Base-by-base conservation (phyloP, 2,797 vertebrate genomes). In the Brachyrhaphis roseni region DNA sequence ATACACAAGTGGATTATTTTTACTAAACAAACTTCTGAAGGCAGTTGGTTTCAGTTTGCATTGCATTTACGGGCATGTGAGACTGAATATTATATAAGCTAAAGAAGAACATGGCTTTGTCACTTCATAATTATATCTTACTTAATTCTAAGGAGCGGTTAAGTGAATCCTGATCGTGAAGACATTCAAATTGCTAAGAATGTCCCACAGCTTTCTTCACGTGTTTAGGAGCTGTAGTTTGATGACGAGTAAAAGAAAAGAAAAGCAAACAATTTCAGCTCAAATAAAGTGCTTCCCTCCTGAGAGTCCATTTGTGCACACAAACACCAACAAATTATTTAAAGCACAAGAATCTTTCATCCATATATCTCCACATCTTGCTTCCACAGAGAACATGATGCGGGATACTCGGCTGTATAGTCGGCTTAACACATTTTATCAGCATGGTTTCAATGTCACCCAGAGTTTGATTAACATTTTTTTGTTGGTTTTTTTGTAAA, bases 401-500 rank as follows among this genome's bases (percentile, higher is more conserved):
- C 28, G 20, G 8, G 82, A 41, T 34, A 46, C 64, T 45, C 18
- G 31, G 45, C 81, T 43, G 31, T 46, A 53, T 5, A n/a, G 26
- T 41, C 13, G 59, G 49, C 34, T 47, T 55, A 28, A n/a, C 62
- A 70, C 41, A 43, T 28, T 20, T 53, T 53, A 82, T 78, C 68
- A 64, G 31, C 43, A 10, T 36, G 15, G 10, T 74, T 59, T 77
- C 49, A 79, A 47, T 53, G 43, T 77, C 59, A 81, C 28, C 71
- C 74, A 68, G 15, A 45, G 51, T 80, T 85, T 86, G 31, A 87
- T 81, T 74, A 78, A 80, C 71, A 84, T 46, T 31, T 13, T 16
- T 5, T 16, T 47, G 1, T 18, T 46, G n/a, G n/a, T 26, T 57
- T 77, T 83, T 55, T 12, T 72, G 64, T 78, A 43, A 83, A 80